Evolutionary conservation across 1,140 invertebrate species (phyloP), one percentile per base, ranked within the genome.

Genomic region (Neotoxoptera formosana): DNA sequence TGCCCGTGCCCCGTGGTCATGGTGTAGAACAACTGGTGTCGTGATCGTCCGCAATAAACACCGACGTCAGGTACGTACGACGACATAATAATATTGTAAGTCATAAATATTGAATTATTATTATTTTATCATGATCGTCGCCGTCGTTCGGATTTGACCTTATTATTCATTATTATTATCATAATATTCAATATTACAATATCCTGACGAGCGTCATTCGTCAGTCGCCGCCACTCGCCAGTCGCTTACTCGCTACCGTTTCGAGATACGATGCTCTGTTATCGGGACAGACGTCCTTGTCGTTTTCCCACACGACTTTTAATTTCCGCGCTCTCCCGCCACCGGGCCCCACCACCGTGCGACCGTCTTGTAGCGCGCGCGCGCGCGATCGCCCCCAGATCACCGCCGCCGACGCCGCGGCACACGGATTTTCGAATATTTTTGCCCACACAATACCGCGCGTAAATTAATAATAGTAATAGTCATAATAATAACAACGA

Each of bases 241-340:
- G 60, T 76, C 60, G 23, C 17, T 53, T 14, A 60, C 23, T 56
- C 53, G 53, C 56, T 20, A 60, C 25, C 56, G 89, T 25, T 25
- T 34, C 1, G 20, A 21, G 34, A 17, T 34, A 21, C 48, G 11
- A 25, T 53, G 47, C 8, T 47, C 3, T 53, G 51, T 56, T 56
- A n/a, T 89, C 48, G n/a, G 8, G 47, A 34, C 34, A 25, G 21
- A 89, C 51, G 89, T 90, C 89, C 89, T 90, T 90, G 89, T 90
- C 41, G 53, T 90, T 67, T 90, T 90, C 45, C 36, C 14, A 23
- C 8, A 41, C 89, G 89, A 30, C 36, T 56, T 88, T 34, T 30
- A 60, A 41, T 90, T 90, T 76, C 23, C 25, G 6, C 56, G 56
- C 36, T 60, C 89, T 60, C 89, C 89, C 89, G 89, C 89, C 51